Evolutionary conservation across 1,140 invertebrate genomes (phyloP), one percentile per base, ranked within the genome.

Genomic region (Drosophila biarmipes): DNA sequence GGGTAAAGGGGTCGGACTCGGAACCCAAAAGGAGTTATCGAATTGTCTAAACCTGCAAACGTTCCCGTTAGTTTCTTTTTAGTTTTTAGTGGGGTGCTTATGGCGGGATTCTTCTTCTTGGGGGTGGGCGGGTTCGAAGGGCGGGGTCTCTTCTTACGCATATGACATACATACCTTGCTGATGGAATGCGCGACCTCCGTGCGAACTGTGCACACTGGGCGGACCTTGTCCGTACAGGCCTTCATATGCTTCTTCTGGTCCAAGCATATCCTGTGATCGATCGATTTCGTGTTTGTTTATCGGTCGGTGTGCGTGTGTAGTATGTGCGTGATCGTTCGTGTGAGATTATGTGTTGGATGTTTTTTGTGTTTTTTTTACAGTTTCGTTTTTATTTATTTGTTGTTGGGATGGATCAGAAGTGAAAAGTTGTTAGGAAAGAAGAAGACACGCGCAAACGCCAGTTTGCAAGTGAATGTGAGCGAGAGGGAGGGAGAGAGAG

Each of bases 201-300:
- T 96, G 95, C 91, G 94, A 95, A 93, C 95, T 96, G 92, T 96
- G 95, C 80, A 96, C 95, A 92, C 95, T 96, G 80, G 96, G 95
- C 81, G 96, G 96, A 90, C 95, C 96, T 93, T 96, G 97, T 91
- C 95, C 96, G 93, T 98, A 98, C 94, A 98, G 95, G 93, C 95
- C 96, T 91, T 98, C 97, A 94, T 97, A 98, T 81, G 96, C 95
- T 93, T 98, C 97, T 92, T 98, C 97, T 79, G 96, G 95, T 86
- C 96, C 96, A 93, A 98, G 95, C 95, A 97, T 97, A 93, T 98
- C 97, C 96, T 97, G 79, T 78, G 71, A 64, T 84, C 49, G 54
- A 66, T 78, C 66, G 46, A 31, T 43, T 85, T 72, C 56, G 61
- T 64, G 55, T 75, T 61, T 17, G 58, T 57, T 61, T 61, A 45